A percentile compares a stretch with the other conserved stretches of the same genome.
Conservation (phyloP, 2,888 invertebrate species). For the Gnatocerus cornutus region DNA sequence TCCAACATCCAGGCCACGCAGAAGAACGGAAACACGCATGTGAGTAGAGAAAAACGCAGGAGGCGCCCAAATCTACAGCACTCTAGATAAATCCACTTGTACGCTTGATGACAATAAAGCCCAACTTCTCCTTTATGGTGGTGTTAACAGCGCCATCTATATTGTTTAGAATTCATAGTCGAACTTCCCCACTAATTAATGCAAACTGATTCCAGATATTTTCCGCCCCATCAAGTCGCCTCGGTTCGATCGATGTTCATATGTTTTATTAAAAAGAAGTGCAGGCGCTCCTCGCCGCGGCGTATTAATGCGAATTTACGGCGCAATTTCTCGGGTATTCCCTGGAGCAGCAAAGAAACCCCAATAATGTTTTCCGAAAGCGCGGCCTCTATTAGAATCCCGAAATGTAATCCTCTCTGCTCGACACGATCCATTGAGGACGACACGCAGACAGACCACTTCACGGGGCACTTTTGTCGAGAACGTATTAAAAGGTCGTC, state of each 20-base stretch:
- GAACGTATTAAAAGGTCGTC: constrained; percentile 21
- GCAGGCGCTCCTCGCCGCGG: too few species aligned
- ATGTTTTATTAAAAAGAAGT: too few species aligned
- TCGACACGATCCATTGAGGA: constrained; percentile 18
- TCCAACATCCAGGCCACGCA: constrained; percentile 79
- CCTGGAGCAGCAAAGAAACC: constrained; percentile 24
- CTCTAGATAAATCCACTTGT: constrained; percentile 18
- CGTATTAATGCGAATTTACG: constrained; percentile 11
- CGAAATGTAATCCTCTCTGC: constrained; percentile 16
- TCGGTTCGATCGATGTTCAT: too few species aligned
- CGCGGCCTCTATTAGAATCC: constrained; percentile 28
- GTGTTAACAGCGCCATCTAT: not conserved
- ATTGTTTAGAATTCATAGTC: constrained; percentile 16
- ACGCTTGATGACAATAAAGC: constrained; percentile 26
- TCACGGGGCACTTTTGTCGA: constrained; percentile 16
- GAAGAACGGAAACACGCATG: constrained; percentile 76
- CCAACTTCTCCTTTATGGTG: constrained; percentile 16
- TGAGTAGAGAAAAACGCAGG: too few species aligned
- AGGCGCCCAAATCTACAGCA: too few species aligned
- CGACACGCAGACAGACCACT: constrained; percentile 39
- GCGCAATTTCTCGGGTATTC: constrained; percentile 25
- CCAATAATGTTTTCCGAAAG: constrained; percentile 26
- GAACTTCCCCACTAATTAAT: constrained; percentile 7
- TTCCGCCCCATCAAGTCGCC: not conserved
- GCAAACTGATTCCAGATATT: not conserved